Percentiles rank a stretch among this genome's conserved stretches.
These are phyloP conservation scores for Agriopis leucophaearia DNA, from an alignment of 2,888 invertebrate genomes.

Conservation along the genomic window DNA sequence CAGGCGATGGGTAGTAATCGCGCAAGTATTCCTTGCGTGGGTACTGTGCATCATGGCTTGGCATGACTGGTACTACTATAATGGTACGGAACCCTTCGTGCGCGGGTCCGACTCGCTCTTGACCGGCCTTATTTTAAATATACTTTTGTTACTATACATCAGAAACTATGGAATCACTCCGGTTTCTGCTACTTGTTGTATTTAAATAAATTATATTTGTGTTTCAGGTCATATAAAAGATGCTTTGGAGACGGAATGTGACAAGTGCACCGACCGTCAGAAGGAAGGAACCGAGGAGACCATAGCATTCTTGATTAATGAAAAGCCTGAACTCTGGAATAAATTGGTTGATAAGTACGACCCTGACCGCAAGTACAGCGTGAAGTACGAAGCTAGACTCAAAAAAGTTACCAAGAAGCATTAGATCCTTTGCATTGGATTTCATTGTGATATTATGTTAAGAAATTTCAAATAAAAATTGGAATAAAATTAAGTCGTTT, in stretches of 20 bases:
- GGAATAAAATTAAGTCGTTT: not conserved
- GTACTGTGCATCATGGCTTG: too few species aligned
- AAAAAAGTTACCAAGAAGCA: constrained; percentile 41
- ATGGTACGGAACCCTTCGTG: too few species aligned
- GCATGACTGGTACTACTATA: too few species aligned
- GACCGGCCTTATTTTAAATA: too few species aligned
- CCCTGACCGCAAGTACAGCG: constrained; percentile 56
- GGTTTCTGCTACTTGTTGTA: too few species aligned
- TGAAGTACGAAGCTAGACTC: constrained; percentile 67
- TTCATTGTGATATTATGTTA: constrained; percentile 22
- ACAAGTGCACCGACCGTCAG: constrained; percentile 53
- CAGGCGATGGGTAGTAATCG: too few species aligned
- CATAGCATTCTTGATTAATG: constrained; percentile 67
- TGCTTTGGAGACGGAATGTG: constrained; percentile 61
- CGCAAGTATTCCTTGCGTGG: too few species aligned
- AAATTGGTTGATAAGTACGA: constrained; percentile 63
- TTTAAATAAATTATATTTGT: not conserved
- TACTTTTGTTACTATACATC: too few species aligned
- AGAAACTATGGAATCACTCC: too few species aligned
- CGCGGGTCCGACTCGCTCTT: too few species aligned
- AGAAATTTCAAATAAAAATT: constrained; percentile 13
- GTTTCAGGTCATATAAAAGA: constrained; percentile 61
- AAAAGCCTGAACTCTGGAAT: constrained; percentile 62
- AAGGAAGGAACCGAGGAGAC: constrained; percentile 55
- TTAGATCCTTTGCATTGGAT: not conserved